Base-by-base conservation (phyloP, 2,888 invertebrate species). In the Ceramica pisi region DNA sequence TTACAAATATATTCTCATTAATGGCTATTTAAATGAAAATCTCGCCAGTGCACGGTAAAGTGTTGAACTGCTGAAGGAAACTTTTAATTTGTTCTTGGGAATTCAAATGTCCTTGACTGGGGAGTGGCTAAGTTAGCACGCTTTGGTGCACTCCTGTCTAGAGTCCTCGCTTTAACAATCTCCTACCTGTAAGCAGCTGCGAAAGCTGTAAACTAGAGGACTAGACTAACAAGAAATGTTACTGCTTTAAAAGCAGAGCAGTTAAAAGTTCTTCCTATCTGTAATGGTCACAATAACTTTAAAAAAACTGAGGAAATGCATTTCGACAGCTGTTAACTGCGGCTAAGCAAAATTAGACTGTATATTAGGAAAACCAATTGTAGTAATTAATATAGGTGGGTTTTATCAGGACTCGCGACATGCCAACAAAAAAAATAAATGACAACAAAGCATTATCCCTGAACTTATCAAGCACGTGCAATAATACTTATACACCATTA, bases 51-150 rank as follows among this genome's bases (percentile, higher is more conserved):
- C 75, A 73, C 57, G 59, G 56, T 50, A 68, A 62, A 75, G 63
- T 75, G 72, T 71, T 72, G 71, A 74, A 78, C 56, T 79, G 77
- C 60, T 71, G 69, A 77, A 81, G 71, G 53, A 85, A 90, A 89
- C 87, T 87, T 90, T 89, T 89, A 88, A 90, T 89, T 90, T 89
- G 86, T 85, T 88, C 82, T 84, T 70, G 70, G 76, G 80, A 86
- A 87, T 86, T 87, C 82, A 86, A 88, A 87, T 82, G 86, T 85
- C 82, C 79, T 83, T 87, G 83, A 86, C 79, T 84, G 8, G 60
- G 83, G 86, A 85, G 80, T 84, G 84, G 81, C 81, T 81, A 82
- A 89, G 85, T 86, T 87, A 82, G 83, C 76, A 76, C 80, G 81
- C 82, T 87, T 87, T 82, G 84, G 86, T 81, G 83, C 84, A 83